Conservation (phyloP, 2,888 invertebrate genomes). For the Chrysodeixis includens region DNA sequence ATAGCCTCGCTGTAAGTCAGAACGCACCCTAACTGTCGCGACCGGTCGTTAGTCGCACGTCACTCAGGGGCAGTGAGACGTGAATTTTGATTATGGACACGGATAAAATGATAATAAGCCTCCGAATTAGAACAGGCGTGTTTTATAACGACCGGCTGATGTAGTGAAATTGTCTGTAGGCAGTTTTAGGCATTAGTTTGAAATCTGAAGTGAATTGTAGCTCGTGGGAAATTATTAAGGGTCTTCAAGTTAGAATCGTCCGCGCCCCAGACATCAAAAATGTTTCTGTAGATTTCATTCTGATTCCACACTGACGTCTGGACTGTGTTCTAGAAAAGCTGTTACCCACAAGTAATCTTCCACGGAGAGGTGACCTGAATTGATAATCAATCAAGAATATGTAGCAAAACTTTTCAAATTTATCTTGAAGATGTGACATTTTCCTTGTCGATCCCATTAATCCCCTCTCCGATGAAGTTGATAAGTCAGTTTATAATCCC, state of each 20-base stretch:
- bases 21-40: constrained; percentile 21
- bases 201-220: not conserved
- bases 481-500: not conserved
- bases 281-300: too few species aligned
- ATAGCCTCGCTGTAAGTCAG: not conserved
- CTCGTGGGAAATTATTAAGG: too few species aligned
- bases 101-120: constrained; percentile 58
- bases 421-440: not conserved
- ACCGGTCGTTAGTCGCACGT: constrained; percentile 60
- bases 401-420: not conserved
- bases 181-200: not conserved
- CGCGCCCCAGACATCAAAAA: too few species aligned
- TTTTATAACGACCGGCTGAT: constrained; percentile 29
- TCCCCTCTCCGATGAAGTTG: not conserved
- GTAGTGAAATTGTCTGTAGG: constrained; percentile 7
- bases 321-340: too few species aligned
- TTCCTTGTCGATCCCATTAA: not conserved
- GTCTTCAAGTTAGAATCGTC: too few species aligned
- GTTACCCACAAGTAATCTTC: too few species aligned
- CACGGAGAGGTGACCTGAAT: not conserved
- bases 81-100: constrained; percentile 64
- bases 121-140: constrained; percentile 49
- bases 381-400: not conserved
- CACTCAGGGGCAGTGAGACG: constrained; percentile 60
- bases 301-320: too few species aligned